Base-by-base conservation (phyloP, 2,113 vertebrate genomes). In the Malurus cyaneus region DNA sequence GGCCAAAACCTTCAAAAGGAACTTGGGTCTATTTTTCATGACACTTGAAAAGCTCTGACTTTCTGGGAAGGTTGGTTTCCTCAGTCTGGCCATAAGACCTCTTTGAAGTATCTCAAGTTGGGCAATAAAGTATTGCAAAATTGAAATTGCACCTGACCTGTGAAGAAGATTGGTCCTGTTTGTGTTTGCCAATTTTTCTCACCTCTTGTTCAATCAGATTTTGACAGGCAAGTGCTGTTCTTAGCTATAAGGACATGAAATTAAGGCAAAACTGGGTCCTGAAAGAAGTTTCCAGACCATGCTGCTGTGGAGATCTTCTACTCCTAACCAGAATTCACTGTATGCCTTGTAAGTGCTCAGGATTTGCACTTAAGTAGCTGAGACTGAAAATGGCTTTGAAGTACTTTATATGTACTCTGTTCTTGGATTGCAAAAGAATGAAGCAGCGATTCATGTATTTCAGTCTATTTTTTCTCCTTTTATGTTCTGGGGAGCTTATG, bases 1-100 rank as follows among this genome's bases (percentile, higher is more conserved):
- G 62, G 91, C 74, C 84, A 96, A 95, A 95, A 91, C 78, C 81
- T 94, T 96, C 91, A 95, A 94, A 97, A 95, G 94, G 89, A 94
- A 91, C 93, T 87, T 83, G 62, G 54, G 78, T 89, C 3, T 26
- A 28, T 93, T 94, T 97, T 95, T 84, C 78, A 80, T 59, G 87
- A 88, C 94, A 96, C 87, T 93, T 79, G 54, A 66, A 91, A 85
- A 91, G 77, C 84, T 85, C 70, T 93, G 91, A 57, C 86, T 88
- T 92, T 88, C 72, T 91, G 94, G 83, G 74, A 92, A 92, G 1
- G 20, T 29, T 88, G 59, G 67, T 94, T 95, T 92, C 83, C 86
- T 94, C 60, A 52, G 60, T 82, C 78, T 80, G 89, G 90, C 72
- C 42, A 44, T 21, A 85, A 94, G 50, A 59, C 20, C 39, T 79